These are phyloP conservation scores for Metallyticus violacea DNA, from an alignment of 2,888 invertebrate species.

Conservation along the genomic window DNA sequence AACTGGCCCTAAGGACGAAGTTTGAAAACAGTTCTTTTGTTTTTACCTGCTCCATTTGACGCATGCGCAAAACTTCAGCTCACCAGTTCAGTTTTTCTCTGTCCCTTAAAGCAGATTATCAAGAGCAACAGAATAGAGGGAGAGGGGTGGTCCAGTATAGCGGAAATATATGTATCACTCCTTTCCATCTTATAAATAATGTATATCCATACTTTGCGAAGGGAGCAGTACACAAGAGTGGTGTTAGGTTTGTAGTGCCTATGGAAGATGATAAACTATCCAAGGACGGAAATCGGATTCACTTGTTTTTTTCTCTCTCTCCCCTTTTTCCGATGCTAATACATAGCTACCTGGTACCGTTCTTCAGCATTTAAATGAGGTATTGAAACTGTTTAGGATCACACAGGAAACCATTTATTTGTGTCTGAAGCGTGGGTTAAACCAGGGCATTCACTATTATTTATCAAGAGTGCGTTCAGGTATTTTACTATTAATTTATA, in stretches of 20 bases:
- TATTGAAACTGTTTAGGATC: not conserved
- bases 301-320: not conserved
- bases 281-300: not conserved
- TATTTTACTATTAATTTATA: too few relatives aligned
- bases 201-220: slow-evolving; percentile 1
- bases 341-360: not conserved
- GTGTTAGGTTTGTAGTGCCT: not conserved
- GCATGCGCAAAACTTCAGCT: too few relatives aligned
- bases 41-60: too few relatives aligned
- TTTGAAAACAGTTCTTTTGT: not conserved
- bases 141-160: not conserved
- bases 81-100: too few relatives aligned
- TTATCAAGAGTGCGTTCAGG: too few relatives aligned
- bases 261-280: not conserved
- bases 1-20: too few relatives aligned
- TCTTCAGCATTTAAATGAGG: not conserved
- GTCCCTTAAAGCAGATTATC: not conserved
- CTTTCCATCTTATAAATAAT: slow-evolving; percentile 23
- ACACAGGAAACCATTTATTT: not conserved
- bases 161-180: slow-evolving; percentile 22
- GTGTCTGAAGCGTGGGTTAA: not conserved
- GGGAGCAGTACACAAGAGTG: not conserved
- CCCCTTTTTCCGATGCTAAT: not conserved
- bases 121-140: not conserved
- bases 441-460: too few relatives aligned